Evolutionary conservation across 1,140 invertebrate genomes (phyloP).

Genomic region (Lasioglossum albipes): DNA sequence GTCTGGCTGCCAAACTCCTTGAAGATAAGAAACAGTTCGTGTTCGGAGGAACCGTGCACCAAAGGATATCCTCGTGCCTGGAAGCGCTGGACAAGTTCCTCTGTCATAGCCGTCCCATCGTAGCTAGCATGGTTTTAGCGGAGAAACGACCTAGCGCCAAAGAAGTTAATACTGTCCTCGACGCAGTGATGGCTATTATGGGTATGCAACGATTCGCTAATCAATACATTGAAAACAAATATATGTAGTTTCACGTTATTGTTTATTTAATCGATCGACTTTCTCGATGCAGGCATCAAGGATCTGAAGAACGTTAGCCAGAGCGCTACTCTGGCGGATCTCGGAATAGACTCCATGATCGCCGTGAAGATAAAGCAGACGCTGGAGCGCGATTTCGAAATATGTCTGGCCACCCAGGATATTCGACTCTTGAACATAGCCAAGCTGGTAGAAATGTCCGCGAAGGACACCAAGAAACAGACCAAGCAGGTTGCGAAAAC

Average conservation of each 20-base stretch:
- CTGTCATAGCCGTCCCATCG: no score
- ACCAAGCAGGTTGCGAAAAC: not conserved
- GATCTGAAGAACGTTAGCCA: conserved; percentile 82
- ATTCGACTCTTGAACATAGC: conserved; percentile 83
- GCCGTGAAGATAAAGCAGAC: conserved; percentile 90
- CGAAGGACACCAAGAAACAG: conserved; percentile 59
- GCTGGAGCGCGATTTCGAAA: conserved; percentile 87
- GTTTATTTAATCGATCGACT: not conserved
- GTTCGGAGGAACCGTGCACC: no score
- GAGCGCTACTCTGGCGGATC: conserved; percentile 85
- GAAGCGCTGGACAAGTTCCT: no score
- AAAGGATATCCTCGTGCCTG: no score
- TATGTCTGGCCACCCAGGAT: conserved; percentile 86
- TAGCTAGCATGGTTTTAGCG: conserved; percentile 84
- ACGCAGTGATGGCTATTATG: conserved; percentile 79
- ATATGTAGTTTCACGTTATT: no score
- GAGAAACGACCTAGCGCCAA: conserved; percentile 78
- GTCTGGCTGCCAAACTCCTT: no score
- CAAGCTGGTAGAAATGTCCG: conserved; percentile 80
- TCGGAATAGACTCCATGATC: conserved; percentile 92
- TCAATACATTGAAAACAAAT: not conserved
- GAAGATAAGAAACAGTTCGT: no score
- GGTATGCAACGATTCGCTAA: conserved; percentile 59
- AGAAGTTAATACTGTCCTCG: conserved; percentile 73
- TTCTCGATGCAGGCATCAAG: conserved; percentile 59